A percentile compares a stretch with the other conserved stretches of the same genome.
Evolutionary conservation across 2,888 invertebrate species (phyloP).

Genomic region (Drosophila testacea): DNA sequence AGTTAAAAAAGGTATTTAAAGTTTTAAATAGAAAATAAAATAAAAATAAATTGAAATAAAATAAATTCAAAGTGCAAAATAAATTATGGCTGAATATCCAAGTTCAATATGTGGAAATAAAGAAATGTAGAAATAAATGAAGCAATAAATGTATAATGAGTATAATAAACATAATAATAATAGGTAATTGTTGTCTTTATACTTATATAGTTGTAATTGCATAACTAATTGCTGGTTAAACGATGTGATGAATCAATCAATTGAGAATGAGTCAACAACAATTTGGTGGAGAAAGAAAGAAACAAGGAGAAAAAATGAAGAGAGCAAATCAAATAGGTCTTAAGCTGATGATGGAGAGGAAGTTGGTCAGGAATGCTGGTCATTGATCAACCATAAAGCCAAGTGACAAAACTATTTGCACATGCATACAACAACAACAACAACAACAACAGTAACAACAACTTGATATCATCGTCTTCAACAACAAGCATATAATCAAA

Average conservation of each 20-base stretch:
- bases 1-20: no score
- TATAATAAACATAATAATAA: slow-evolving; percentile 15
- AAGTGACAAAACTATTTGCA: slow-evolving; percentile 35
- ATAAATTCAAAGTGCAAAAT: no score
- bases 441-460: slow-evolving; percentile 1
- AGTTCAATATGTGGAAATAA: slow-evolving; percentile 9
- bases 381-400: slow-evolving; percentile 25
- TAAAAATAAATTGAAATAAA: no score
- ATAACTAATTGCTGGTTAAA: slow-evolving; percentile 37
- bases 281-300: neutral
- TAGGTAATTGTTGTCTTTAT: slow-evolving; percentile 18
- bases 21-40: no score
- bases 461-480: slow-evolving; percentile 12
- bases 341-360: slow-evolving; percentile 1
- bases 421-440: slow-evolving; percentile 5
- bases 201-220: slow-evolving; percentile 27
- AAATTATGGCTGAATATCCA: neutral
- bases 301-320: no score
- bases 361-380: slow-evolving; percentile 17
- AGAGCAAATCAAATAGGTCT: neutral
- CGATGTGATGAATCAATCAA: slow-evolving; percentile 40
- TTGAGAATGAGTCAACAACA: slow-evolving; percentile 37
- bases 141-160: slow-evolving; percentile 3
- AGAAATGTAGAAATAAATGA: neutral
- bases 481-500: slow-evolving; percentile 21